Evolutionary conservation across 2,797 vertebrate genomes (phyloP), one percentile per base, ranked within the genome.

Genomic region (Poeciliopsis paucimaculata): DNA sequence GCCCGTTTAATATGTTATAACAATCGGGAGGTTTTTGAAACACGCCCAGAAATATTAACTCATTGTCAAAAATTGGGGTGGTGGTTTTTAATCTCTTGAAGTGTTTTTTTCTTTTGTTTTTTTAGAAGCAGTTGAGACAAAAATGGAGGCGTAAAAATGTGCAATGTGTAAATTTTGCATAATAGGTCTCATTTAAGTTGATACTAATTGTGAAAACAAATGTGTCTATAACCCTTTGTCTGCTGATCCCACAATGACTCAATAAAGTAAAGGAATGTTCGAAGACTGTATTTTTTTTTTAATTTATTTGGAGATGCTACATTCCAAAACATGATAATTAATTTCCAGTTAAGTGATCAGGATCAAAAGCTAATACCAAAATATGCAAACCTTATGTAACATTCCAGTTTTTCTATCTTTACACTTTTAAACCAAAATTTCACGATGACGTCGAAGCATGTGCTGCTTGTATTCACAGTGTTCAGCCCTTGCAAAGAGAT

Each of bases 401-500:
- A 66, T 10, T 20, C 46, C 28, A 13, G 2, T n/a, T 39, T 16
- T 13, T 73, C 11, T 11, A 71, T 55, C 26, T 53, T 73, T 57
- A 62, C 2, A 55, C 13, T 2, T 5, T 66, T 49, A 26, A n/a
- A 45, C 31, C 4, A 34, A 2, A 53, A 3, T 76, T 46, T 28
- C 53, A 76, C 36, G 45, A 9, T 26, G 77, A 60, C 70, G 28
- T 20, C n/a, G 18, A 62, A 23, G 53, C 41, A 72, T 57, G n/a
- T 53, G 70, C 66, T 55, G 74, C 66, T 84, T 78, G 46, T 34
- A 34, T 71, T 43, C 20, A 23, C 49, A 78, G 53, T 64, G 41
- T 73, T 13, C 53, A 80, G 53, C 68, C 26, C 72, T 41, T 16
- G 20, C 72, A 82, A 78, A 81, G 47, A 76, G 10, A 78, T 66